Percentiles rank a stretch among this genome's conserved stretches.
Conservation (phyloP, 2,113 vertebrate genomes). For the Perca fluviatilis region DNA sequence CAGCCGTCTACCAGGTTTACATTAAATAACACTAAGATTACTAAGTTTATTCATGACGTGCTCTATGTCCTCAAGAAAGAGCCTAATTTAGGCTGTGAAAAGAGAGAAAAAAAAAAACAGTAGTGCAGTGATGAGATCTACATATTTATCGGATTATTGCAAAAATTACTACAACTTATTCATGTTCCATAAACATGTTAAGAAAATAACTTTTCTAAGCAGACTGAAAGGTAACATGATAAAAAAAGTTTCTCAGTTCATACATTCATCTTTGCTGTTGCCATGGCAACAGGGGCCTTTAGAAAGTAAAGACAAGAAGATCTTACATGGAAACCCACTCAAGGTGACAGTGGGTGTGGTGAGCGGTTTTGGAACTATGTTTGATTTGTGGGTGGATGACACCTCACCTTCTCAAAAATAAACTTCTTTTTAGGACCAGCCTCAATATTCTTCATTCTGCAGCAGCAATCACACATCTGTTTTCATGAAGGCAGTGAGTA, state of each 20-base stretch:
- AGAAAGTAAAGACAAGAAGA: constrained; percentile 25
- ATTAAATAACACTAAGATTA: not conserved
- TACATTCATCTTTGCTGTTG: constrained; percentile 58
- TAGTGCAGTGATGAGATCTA: not conserved
- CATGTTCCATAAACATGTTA: not conserved
- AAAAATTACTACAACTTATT: not conserved
- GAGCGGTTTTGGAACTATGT: constrained; percentile 25
- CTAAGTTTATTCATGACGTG: not conserved
- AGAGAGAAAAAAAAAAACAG: too few species aligned
- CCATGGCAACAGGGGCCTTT: constrained; percentile 71
- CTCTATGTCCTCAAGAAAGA: not conserved
- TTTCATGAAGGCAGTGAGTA: constrained; percentile 18
- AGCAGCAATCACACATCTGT: constrained; percentile 15
- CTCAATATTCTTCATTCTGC: not conserved
- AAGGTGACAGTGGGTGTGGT: constrained; percentile 45
- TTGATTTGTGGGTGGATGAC: not conserved
- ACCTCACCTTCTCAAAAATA: not conserved
- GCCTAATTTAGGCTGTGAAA: not conserved
- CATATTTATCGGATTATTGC: too few species aligned
- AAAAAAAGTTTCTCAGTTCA: constrained; percentile 9
- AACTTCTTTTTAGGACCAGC: not conserved
- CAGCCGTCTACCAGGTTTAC: too few species aligned
- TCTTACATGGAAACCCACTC: constrained; percentile 38
- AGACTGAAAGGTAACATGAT: not conserved
- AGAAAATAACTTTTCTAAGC: constrained; percentile 8